Evolutionary conservation across 2,113 vertebrate species (phyloP), one percentile per base, ranked within the genome.

Genomic region (Mus pahari): DNA sequence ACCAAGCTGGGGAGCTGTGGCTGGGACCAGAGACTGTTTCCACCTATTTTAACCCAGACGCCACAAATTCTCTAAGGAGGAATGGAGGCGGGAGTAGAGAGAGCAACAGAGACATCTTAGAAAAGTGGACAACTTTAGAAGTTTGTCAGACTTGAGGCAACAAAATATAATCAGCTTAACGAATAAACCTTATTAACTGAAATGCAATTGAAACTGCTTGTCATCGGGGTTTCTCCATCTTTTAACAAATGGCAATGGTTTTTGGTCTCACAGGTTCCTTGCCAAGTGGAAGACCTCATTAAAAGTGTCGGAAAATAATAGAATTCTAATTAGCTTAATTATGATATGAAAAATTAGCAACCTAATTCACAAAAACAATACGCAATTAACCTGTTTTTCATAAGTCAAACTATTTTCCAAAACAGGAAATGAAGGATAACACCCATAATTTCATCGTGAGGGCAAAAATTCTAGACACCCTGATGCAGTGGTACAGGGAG

Each of bases 261-360:
- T 98, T 98, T 97, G 94, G 97, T 98, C 98, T 98, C 96, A 96
- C 0, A 50, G 98, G 95, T 98, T 98, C 93, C 96, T 98, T 98
- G 98, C 98, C 98, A 98, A 99, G 97, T 93, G 97, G 97, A 98
- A 97, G 98, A 98, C 97, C 98, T 98, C 98, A 98, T 98, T 98
- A 98, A 98, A 97, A 97, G 97, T 95, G 97, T 77, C 98, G 98
- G 97, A 98, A 99, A 98, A 98, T 98, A 98, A 98, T 96, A 98
- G 97, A 97, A 98, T 98, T 98, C 97, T 98, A 99, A 99, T 98
- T 99, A 98, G 98, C 98, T 98, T 98, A 99, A 98, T 99, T 98
- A 98, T 97, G 97, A 98, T 98, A 98, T 98, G 98, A 98, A 98
- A 97, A 98, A 98, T 98, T 98, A 98, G 98, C 98, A 98, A 97